Conservation (phyloP, 2,888 invertebrate genomes). For the Tetheella fluctuosa region DNA sequence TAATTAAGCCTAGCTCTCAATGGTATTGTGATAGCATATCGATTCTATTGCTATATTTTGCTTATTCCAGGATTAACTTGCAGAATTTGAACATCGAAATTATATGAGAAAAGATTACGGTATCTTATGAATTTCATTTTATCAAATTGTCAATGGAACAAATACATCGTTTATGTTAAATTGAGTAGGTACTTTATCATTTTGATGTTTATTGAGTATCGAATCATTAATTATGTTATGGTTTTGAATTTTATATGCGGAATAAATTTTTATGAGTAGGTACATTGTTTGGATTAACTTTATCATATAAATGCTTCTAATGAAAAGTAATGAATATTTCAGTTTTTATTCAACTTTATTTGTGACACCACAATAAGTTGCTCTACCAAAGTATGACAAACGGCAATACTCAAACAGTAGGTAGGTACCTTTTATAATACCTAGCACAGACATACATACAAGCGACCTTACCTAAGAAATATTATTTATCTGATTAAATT, state of each 20-base stretch:
- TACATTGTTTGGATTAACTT: not conserved
- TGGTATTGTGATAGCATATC: slow-evolving; percentile 8
- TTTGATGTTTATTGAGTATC: not conserved
- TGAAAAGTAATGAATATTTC: too few species aligned
- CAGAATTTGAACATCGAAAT: slow-evolving; percentile 2
- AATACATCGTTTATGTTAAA: not conserved
- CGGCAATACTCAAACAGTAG: too few species aligned
- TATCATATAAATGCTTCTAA: too few species aligned
- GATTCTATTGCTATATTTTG: slow-evolving; percentile 5
- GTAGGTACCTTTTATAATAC: too few species aligned
- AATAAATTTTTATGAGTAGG: too few species aligned
- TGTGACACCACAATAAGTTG: too few species aligned
- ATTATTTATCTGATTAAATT: too few species aligned
- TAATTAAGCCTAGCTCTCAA: slow-evolving; percentile 12
- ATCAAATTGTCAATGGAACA: not conserved
- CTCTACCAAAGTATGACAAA: too few species aligned
- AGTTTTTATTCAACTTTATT: too few species aligned
- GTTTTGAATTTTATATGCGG: not conserved
- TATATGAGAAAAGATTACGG: not conserved
- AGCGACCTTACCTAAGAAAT: too few species aligned
- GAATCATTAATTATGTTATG: not conserved
- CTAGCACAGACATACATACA: too few species aligned
- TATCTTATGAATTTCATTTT: not conserved
- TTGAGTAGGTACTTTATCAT: too few species aligned
- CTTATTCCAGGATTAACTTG: slow-evolving; percentile 2